Base-by-base conservation (phyloP, 2,888 invertebrate species). In the Polyommatus iphigenia region DNA sequence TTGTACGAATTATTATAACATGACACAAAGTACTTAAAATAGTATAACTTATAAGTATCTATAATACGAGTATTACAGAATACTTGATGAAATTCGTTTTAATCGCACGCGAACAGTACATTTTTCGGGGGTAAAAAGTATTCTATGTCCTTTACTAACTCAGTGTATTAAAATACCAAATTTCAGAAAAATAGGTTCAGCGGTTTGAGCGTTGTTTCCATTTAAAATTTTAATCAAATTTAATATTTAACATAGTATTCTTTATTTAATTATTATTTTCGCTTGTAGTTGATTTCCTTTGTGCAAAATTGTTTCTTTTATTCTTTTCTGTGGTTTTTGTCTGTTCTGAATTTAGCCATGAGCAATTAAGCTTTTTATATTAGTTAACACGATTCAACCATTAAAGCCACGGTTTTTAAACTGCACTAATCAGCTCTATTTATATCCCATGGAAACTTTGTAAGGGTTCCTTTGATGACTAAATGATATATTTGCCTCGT, bases 361-460 rank as follows among this genome's bases (percentile, higher is more conserved):
- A 32, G 32, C 67, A 67, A 67, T 67, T 67, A 67, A 29, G 67
- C 67, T 67, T 67, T 67, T 67, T 67, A 67, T 29, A 67, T 67
- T 13, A 67, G 18, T 29, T 32, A 32, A 67, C 67, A 67, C 67
- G 67, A 67, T 67, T 67, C 67, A 67, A 15, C 67, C 67, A 67
- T 67, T 67, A 62, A 4, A 32, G 29, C 13, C 5, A 32, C 15
- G 67, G 15, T 67, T 67, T 67, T 67, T 18, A 6, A 67, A 29
- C 15, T 15, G 6, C 67, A 29, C 67, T 67, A 67, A 67, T 29
- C 29, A 29, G 13, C 29, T 67, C 67, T 67, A 67, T 67, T 29
- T 67, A 29, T 67, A 32, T 32, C 29, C 3, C 6, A 32, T 18
- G 67, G 67, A 29, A 32, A 67, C 67, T 32, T 67, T 67, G 67